These are phyloP conservation scores for Prionailurus bengalensis DNA, from an alignment of 2,113 vertebrate genomes.

Conservation along the genomic window DNA sequence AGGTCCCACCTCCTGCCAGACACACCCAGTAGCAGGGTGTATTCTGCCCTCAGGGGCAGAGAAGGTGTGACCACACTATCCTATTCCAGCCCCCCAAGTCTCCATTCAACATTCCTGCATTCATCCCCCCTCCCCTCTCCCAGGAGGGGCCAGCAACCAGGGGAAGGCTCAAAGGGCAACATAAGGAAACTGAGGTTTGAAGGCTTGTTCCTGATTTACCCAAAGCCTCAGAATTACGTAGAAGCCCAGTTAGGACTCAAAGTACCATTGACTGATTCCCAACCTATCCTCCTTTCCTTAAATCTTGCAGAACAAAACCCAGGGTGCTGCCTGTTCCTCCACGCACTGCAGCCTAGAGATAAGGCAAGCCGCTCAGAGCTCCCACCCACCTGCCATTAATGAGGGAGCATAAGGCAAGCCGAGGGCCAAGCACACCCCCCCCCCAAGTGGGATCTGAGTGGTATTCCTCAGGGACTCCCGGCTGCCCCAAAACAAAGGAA, in stretches of 20 bases:
- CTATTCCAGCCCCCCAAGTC: neutral
- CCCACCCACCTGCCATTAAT: too few relatives aligned
- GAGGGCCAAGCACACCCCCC: too few relatives aligned
- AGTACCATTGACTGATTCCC: neutral
- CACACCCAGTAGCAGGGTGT: neutral
- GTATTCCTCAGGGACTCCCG: too few relatives aligned
- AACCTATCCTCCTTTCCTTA: neutral
- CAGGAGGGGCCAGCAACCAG: neutral
- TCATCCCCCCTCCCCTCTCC: neutral
- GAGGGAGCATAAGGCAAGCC: too few relatives aligned
- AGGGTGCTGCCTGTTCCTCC: neutral
- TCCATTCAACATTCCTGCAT: neutral
- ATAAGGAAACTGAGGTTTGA: neutral
- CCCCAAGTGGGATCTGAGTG: too few relatives aligned
- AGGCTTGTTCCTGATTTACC: neutral
- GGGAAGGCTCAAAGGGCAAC: neutral
- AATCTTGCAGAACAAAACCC: neutral
- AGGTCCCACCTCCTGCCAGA: neutral
- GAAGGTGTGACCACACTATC: neutral
- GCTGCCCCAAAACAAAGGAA: too few relatives aligned
- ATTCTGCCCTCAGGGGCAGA: too few relatives aligned
- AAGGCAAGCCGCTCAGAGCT: neutral
- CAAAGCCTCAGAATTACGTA: neutral
- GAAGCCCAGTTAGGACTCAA: neutral
- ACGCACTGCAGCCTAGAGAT: neutral